phyloP scores from a whole-genome alignment of 2,113 vertebrate species.

The Larimichthys polyactis region DNA sequence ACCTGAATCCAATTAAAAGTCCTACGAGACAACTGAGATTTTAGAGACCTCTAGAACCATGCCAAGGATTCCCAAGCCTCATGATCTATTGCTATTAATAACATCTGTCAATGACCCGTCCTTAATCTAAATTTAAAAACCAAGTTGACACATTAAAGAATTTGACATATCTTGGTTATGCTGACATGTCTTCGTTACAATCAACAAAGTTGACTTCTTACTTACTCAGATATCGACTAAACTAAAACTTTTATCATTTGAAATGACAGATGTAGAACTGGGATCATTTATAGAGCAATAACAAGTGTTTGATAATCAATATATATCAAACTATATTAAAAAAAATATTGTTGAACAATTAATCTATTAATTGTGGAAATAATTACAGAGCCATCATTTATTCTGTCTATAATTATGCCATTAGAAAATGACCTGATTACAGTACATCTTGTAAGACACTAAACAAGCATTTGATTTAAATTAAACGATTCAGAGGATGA shows the following conservation, averaged over 20 bases:
- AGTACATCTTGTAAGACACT: neutral
- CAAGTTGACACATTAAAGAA: constrained; percentile 53
- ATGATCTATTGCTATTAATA: constrained; percentile 82
- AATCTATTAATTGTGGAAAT: neutral
- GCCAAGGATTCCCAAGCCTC: constrained; percentile 72
- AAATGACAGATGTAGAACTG: neutral
- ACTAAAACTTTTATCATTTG: neutral
- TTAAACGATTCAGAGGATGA: neutral
- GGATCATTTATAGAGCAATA: neutral
- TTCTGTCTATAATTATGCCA: neutral
- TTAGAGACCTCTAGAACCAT: constrained; percentile 73
- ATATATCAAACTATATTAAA: too few species aligned
- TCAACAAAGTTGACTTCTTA: neutral
- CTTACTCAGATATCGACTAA: constrained; percentile 4
- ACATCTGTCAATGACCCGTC: constrained; percentile 75
- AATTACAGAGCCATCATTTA: neutral
- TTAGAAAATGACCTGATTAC: neutral
- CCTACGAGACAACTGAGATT: constrained; percentile 77
- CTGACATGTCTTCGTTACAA: neutral
- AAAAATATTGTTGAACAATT: neutral
- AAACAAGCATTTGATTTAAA: neutral
- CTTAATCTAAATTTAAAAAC: constrained; percentile 66
- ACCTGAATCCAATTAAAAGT: constrained; percentile 84
- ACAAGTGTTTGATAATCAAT: neutral
- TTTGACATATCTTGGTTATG: constrained; percentile 28